phyloP scores from a whole-genome alignment of 2,888 invertebrate genomes.

The Drepanosiphum platanoidis region DNA sequence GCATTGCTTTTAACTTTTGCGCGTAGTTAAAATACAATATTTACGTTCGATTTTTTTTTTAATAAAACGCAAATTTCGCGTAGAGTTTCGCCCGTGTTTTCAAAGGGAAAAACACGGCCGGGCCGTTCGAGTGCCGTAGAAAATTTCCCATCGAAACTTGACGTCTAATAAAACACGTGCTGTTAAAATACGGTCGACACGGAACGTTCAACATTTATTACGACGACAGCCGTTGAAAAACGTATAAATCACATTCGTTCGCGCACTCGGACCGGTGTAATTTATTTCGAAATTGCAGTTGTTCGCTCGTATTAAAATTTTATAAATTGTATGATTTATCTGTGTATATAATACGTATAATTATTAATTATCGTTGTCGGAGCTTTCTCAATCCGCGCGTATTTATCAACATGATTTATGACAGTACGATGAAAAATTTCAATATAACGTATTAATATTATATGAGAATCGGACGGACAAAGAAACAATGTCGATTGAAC shows the following conservation, averaged over 20 bases:
- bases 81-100: not conserved
- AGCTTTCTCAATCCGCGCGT: not conserved
- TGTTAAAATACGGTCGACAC: not conserved
- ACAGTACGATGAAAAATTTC: too few relatives aligned
- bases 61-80: not conserved
- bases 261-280: not conserved
- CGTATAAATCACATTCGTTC: not conserved
- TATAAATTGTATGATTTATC: not conserved
- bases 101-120: not conserved
- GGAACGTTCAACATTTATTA: not conserved
- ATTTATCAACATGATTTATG: not conserved
- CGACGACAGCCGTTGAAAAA: not conserved
- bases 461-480: too few relatives aligned
- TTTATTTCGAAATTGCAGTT: not conserved
- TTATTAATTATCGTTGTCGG: not conserved
- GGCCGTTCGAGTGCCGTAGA: not conserved
- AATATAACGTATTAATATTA: too few relatives aligned
- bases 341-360: too few relatives aligned
- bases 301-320: not conserved
- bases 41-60: not conserved
- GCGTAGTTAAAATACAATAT: not conserved
- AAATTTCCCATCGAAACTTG: not conserved
- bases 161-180: not conserved
- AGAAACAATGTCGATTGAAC: not conserved
- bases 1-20: not conserved